Conservation (phyloP, 30 jellyfish, hydroid and myxozoan genomes). For the Phacellophora camtschatica region DNA sequence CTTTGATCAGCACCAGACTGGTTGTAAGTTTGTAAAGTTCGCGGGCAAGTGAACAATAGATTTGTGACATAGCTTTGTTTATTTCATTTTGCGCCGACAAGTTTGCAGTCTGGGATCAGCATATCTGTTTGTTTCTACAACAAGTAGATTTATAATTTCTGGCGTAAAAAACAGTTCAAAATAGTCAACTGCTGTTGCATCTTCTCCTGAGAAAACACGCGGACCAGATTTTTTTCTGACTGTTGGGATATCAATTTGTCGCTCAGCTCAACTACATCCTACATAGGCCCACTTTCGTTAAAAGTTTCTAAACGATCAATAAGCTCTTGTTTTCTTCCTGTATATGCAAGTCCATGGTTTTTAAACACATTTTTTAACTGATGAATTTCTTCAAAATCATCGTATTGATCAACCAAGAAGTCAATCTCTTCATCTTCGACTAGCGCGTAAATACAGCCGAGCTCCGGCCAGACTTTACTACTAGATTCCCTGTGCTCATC, state of each 20-base stretch:
- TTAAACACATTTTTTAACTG: background rate
- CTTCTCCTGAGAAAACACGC: background rate
- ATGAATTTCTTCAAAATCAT: background rate
- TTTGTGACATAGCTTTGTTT: too few species aligned
- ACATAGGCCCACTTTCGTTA: background rate
- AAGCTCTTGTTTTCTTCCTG: conserved; percentile 10
- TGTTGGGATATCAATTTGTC: background rate
- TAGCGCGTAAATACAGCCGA: too few species aligned
- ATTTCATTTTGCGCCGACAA: too few species aligned
- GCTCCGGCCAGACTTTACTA: too few species aligned
- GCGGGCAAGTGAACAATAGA: too few species aligned
- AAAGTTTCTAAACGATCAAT: background rate
- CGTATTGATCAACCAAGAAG: background rate
- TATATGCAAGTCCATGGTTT: background rate
- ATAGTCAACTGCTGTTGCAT: conserved; percentile 1
- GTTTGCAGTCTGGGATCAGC: too few species aligned
- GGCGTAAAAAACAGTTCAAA: background rate
- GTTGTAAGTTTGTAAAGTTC: too few species aligned
- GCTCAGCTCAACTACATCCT: background rate
- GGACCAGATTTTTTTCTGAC: conserved; percentile 28
- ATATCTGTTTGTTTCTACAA: too few species aligned
- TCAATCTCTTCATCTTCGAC: background rate
- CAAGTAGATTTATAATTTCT: background rate
- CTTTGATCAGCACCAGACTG: too few species aligned
- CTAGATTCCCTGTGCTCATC: too few species aligned